Evolutionary conservation across 2,113 vertebrate species (phyloP).

Genomic region (Pedionomus torquatus): DNA sequence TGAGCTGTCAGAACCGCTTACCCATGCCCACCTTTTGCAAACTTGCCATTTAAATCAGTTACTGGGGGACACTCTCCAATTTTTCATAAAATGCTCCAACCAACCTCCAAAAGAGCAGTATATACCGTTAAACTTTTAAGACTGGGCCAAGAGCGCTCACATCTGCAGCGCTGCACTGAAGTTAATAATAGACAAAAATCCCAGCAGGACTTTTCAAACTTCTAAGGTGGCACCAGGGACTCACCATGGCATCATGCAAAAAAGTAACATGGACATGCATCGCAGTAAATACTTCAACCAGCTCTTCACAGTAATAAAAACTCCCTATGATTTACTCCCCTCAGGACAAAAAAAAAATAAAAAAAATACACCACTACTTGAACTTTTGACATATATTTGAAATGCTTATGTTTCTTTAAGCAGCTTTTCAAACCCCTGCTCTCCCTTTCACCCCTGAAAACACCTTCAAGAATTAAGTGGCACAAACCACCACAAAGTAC

Average conservation of each 20-base stretch:
- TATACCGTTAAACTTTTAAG: neutral
- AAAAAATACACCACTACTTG: neutral
- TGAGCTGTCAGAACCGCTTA: conserved; percentile 38
- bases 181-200: neutral
- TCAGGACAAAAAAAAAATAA: no score
- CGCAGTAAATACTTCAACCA: neutral
- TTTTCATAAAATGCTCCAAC: neutral
- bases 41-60: conserved; percentile 5
- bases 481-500: neutral
- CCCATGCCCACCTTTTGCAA: neutral
- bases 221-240: neutral
- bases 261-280: neutral
- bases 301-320: neutral
- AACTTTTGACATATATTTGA: neutral
- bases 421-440: accelerated
- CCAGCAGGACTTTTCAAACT: neutral
- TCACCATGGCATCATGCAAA: neutral
- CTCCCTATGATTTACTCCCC: neutral
- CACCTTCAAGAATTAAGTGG: neutral
- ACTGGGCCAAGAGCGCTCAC: accelerated
- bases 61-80: neutral
- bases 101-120: neutral
- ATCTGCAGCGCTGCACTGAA: accelerated
- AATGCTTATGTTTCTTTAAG: neutral
- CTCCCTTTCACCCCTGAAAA: neutral